Conservation (phyloP, 2,113 vertebrate genomes). For the Gopherus evgoodei region DNA sequence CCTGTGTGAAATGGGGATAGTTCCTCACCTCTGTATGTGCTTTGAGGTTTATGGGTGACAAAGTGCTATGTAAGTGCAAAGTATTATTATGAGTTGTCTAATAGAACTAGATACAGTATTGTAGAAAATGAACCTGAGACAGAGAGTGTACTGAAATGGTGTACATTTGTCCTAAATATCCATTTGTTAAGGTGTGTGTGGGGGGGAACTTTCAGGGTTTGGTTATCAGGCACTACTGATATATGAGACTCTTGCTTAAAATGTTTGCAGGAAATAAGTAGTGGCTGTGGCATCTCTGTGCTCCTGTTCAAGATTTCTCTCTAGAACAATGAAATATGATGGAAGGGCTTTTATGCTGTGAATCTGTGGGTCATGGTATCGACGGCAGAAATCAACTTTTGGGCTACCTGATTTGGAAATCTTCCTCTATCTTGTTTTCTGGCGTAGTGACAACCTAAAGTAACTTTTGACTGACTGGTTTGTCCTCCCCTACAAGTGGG, state of each 20-base stretch:
- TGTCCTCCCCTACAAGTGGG: not conserved
- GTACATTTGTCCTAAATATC: not conserved
- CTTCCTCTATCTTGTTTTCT: not conserved
- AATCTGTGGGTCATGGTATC: not conserved
- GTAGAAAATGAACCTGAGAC: not conserved
- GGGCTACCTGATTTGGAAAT: not conserved
- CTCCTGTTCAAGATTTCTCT: not conserved
- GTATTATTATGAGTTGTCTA: constrained; percentile 34
- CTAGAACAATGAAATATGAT: not conserved
- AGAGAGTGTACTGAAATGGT: not conserved
- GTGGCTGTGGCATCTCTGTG: not conserved
- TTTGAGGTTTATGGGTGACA: constrained; percentile 35
- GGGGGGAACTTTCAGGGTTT: not conserved
- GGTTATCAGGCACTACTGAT: not conserved
- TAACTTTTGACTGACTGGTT: not conserved
- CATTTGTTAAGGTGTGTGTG: not conserved
- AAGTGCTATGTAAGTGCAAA: constrained; percentile 18
- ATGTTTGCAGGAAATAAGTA: not conserved
- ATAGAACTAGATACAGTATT: constrained; percentile 2
- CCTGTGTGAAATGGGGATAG: not conserved
- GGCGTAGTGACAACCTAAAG: not conserved
- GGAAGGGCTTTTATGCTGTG: not conserved
- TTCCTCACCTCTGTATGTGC: not conserved
- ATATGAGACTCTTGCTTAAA: not conserved
- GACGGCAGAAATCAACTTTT: not conserved